Conservation (phyloP, 2,888 invertebrate genomes). For the Julus scandinavius region DNA sequence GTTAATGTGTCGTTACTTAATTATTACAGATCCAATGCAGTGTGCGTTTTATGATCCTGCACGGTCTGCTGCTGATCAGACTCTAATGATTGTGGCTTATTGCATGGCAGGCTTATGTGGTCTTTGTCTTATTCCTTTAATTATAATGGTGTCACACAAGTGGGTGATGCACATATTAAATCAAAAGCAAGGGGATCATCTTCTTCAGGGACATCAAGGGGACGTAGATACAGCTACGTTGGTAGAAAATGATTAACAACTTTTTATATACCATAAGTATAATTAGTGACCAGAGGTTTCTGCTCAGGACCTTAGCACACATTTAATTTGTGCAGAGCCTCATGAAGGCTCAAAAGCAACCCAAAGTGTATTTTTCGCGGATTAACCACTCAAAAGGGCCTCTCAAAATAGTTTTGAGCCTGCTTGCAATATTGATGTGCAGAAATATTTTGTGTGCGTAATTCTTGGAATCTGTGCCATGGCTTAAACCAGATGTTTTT, state of each 20-base stretch:
- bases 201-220: constrained; percentile 8
- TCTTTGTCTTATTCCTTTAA: constrained; percentile 49
- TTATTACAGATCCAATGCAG: constrained; percentile 52
- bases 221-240: constrained; percentile 27
- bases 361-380: too few relatives aligned
- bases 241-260: constrained; percentile 27
- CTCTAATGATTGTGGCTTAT: constrained; percentile 55
- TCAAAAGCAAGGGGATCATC: constrained; percentile 44
- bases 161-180: constrained; percentile 48
- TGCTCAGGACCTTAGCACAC: too few relatives aligned
- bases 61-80: constrained; percentile 23
- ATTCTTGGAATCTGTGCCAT: too few relatives aligned
- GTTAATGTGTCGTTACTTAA: background rate
- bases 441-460: too few relatives aligned
- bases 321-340: too few relatives aligned
- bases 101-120: constrained; percentile 53
- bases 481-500: too few relatives aligned
- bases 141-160: constrained; percentile 51
- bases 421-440: too few relatives aligned
- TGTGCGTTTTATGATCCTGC: constrained; percentile 49
- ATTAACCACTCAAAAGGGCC: too few relatives aligned
- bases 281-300: too few relatives aligned
- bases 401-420: too few relatives aligned
- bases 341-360: too few relatives aligned
- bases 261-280: background rate